Conservation (phyloP, 2,797 vertebrate genomes). For the Pygocentrus nattereri region DNA sequence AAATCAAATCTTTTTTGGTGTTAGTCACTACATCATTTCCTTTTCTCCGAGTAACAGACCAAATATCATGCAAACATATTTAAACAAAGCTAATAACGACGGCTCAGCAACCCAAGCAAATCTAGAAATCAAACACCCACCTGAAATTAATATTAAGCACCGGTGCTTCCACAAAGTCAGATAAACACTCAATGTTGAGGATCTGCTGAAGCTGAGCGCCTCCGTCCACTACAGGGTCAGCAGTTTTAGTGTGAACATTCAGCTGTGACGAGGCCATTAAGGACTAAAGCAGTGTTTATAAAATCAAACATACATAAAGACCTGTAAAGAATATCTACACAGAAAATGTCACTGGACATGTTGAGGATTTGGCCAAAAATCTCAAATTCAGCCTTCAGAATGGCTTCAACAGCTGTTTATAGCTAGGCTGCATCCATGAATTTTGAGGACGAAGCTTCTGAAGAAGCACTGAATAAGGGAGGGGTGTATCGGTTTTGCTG, state of each 20-base stretch:
- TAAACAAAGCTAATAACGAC: background rate
- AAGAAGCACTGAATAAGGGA: no score
- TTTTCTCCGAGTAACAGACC: no score
- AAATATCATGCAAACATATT: no score
- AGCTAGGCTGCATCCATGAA: background rate
- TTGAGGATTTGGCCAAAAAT: background rate
- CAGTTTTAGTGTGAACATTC: conserved; percentile 88
- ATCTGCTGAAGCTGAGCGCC: conserved; percentile 94
- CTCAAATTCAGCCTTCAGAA: background rate
- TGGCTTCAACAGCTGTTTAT: background rate
- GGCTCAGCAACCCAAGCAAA: background rate
- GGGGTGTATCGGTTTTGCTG: no score
- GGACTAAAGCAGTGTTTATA: conserved; percentile 56
- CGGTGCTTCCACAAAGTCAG: conserved; percentile 86
- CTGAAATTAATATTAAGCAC: conserved; percentile 91
- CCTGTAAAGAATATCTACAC: no score
- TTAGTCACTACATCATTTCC: no score
- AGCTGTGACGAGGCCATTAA: conserved; percentile 85
- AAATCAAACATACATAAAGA: background rate
- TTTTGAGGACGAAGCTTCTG: no score
- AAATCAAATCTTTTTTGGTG: no score
- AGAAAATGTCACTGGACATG: background rate
- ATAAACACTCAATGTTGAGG: conserved; percentile 91
- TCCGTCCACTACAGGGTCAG: conserved; percentile 89
- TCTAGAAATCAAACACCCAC: conserved; percentile 64